Evolutionary conservation across 2,113 vertebrate genomes (phyloP).

Genomic region (Albula goreensis): DNA sequence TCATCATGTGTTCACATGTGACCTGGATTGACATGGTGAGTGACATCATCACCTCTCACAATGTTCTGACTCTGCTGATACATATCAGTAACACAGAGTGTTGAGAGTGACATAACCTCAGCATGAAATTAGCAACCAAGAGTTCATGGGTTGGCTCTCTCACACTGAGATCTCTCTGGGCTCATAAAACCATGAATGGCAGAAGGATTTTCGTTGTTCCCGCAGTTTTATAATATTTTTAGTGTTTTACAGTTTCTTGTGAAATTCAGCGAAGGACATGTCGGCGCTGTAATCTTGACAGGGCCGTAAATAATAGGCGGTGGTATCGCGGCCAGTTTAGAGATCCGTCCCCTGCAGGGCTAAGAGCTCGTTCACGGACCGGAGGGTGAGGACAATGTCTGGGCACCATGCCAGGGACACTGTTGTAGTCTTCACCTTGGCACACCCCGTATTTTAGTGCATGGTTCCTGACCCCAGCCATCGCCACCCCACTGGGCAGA

Average conservation of each 20-base stretch:
- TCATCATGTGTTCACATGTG: conserved; percentile 6
- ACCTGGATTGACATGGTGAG: background rate
- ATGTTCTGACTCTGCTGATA: background rate
- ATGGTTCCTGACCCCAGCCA: no score
- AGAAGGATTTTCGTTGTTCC: background rate
- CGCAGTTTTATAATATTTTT: background rate
- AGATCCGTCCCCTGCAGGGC: background rate
- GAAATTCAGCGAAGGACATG: background rate
- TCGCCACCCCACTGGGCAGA: no score
- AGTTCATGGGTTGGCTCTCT: background rate
- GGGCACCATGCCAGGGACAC: no score
- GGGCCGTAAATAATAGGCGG: background rate
- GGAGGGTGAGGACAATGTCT: background rate
- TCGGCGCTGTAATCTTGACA: background rate
- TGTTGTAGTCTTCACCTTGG: no score
- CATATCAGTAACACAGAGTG: background rate
- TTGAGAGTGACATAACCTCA: background rate
- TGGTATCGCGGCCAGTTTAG: background rate
- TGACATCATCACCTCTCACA: background rate
- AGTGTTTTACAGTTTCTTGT: background rate
- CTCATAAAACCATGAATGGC: background rate
- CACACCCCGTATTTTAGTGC: no score
- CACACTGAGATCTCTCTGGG: background rate
- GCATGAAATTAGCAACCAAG: background rate
- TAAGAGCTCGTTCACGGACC: background rate